Conservation (phyloP, 2,797 vertebrate species). For the Myotis planiceps region DNA sequence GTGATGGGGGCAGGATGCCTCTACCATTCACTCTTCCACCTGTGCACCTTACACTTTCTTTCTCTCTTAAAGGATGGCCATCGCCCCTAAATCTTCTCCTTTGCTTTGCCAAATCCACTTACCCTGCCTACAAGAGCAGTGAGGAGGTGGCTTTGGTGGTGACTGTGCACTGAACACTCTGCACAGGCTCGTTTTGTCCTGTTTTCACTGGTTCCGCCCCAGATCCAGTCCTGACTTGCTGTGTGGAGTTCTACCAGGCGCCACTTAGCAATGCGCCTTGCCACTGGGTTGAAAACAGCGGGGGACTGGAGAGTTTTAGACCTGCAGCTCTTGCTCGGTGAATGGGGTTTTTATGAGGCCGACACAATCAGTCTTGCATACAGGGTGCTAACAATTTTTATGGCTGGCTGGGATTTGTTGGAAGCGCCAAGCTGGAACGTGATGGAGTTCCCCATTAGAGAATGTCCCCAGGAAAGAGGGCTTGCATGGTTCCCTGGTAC, state of each 20-base stretch:
- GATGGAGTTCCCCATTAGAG: slow-evolving; percentile 78
- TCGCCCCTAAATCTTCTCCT: not conserved
- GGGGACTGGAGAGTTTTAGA: slow-evolving; percentile 55
- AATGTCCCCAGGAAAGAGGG: slow-evolving; percentile 76
- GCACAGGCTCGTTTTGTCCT: not conserved
- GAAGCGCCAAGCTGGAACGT: slow-evolving; percentile 75
- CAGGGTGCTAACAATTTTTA: slow-evolving; percentile 76
- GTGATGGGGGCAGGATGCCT: not conserved
- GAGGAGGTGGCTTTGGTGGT: not conserved
- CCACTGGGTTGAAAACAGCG: slow-evolving; percentile 67
- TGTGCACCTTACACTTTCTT: not conserved
- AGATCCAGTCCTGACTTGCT: slow-evolving; percentile 30
- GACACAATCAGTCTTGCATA: slow-evolving; percentile 74
- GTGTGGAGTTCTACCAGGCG: slow-evolving; percentile 10
- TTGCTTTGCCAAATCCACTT: not conserved
- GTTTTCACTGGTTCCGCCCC: not conserved
- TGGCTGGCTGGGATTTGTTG: slow-evolving; percentile 75
- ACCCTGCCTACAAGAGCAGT: not conserved
- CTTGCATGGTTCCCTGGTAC: slow-evolving; percentile 71
- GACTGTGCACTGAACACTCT: not conserved
- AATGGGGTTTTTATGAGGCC: slow-evolving; percentile 75
- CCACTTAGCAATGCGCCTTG: not conserved
- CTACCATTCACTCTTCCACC: not conserved
- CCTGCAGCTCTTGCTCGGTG: slow-evolving; percentile 73
- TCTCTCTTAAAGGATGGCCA: not conserved